Base-by-base conservation (phyloP, 2,113 vertebrate genomes). In the Channa maculata region DNA sequence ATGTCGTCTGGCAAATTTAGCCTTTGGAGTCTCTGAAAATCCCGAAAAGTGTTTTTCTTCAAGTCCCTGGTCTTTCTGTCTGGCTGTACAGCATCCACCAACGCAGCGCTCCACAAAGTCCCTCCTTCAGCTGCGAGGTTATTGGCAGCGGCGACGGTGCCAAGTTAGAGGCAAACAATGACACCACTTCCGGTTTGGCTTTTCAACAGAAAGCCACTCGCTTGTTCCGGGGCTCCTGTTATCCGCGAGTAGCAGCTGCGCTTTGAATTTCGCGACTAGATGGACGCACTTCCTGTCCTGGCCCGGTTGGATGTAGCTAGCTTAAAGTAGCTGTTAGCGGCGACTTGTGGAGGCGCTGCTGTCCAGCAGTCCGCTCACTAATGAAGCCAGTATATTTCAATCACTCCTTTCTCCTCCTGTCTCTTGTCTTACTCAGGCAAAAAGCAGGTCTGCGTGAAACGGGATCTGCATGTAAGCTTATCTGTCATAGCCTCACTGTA, bases 51-150 rank as follows among this genome's bases (percentile, higher is more conserved):
- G 82, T 11, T 82, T 54, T 85, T 68, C 79, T 82, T 77, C 82
- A 85, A 84, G 73, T 91, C 87, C 79, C 69, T 63, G 58, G 66
- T 80, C 41, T 73, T 76, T 80, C 74, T 59, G 43, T 87, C 34
- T 77, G 85, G 48, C 83, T 63, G 74, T 45, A 66, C 69, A 86
- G 83, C 78, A 86, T 87, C 83, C 89, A 82, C 86, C 85, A 79
- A 79, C 84, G 88, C 88, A 74, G 71, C 80, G 86, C 88, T 72
- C 77, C 15, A 69, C 79, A 46, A 79, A 89, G 88, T 92, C 89
- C 90, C 91, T 92, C 93, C 91, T 92, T 86, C 90, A 68, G 46
- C 83, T 43, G 74, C 0, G 73, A 87, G 82, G 69, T 73, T 83
- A 89, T 90, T 89, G 87, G 90, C 71, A 79, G 76, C 71, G 59